These are phyloP conservation scores for Didymodactylos carnosus DNA, from an alignment of 2,888 invertebrate species.

Conservation along the genomic window DNA sequence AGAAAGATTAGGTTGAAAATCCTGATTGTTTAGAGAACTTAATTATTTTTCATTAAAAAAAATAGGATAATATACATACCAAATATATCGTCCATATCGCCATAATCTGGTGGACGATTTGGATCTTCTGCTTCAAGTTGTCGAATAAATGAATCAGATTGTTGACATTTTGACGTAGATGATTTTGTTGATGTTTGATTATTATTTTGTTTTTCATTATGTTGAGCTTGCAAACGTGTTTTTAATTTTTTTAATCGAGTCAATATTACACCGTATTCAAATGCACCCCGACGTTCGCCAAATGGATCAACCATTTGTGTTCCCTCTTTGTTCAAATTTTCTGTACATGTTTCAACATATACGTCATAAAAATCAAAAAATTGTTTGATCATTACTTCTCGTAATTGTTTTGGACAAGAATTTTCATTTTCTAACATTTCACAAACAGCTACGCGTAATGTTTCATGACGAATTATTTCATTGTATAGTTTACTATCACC, in stretches of 20 bases:
- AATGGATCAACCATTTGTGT: not conserved
- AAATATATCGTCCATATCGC: too few relatives aligned
- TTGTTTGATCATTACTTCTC: constrained; percentile 39
- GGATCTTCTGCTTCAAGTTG: too few relatives aligned
- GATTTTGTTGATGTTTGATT: not conserved
- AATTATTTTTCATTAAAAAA: too few relatives aligned
- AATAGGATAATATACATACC: too few relatives aligned
- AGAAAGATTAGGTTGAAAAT: too few relatives aligned
- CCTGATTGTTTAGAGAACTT: too few relatives aligned
- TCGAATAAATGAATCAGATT: too few relatives aligned
- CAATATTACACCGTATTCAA: not conserved
- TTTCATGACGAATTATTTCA: constrained; percentile 41
- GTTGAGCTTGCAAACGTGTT: too few relatives aligned
- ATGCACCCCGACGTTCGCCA: not conserved
- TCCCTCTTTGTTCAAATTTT: constrained; percentile 23
- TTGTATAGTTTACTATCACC: constrained; percentile 39
- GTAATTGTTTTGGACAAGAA: constrained; percentile 24
- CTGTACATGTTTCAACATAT: constrained; percentile 35
- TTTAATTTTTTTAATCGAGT: not conserved
- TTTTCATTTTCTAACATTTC: constrained; percentile 38
- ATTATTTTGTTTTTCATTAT: not conserved
- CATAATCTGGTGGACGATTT: too few relatives aligned
- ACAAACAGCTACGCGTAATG: constrained; percentile 41
- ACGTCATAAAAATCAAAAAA: constrained; percentile 40
- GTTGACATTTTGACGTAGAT: too few relatives aligned